Conservation (phyloP, 2,113 vertebrate genomes). For the Leiothrix lutea region DNA sequence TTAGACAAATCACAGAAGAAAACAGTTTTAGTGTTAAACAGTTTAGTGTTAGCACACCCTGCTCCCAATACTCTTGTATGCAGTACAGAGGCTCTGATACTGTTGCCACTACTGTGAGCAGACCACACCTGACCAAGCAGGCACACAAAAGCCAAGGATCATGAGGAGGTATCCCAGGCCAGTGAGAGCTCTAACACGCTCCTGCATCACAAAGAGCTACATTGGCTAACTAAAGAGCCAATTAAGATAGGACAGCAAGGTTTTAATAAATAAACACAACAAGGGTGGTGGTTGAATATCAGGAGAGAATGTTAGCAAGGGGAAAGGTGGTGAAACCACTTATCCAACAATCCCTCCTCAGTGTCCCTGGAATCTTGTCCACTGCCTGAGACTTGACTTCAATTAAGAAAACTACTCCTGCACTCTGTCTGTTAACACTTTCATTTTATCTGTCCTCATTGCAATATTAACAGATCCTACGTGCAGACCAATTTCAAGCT, state of each 20-base stretch:
- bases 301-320: neutral
- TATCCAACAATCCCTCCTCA: rapidly evolving
- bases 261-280: neutral
- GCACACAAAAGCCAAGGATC: neutral
- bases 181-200: neutral
- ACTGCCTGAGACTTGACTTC: neutral
- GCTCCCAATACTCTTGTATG: neutral
- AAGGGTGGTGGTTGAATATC: neutral
- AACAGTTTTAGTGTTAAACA: no score
- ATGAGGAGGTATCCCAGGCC: neutral
- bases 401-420: neutral
- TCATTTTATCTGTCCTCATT: neutral
- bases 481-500: neutral
- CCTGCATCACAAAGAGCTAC: neutral
- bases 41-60: no score
- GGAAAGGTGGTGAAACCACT: neutral
- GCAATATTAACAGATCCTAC: neutral
- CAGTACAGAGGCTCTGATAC: neutral
- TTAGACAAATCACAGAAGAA: neutral
- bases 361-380: neutral
- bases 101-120: neutral
- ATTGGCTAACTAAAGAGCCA: neutral
- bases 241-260: neutral
- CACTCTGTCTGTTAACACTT: neutral
- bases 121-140: neutral